Percentiles rank a stretch among this genome's conserved stretches.
Evolutionary conservation across 2,113 vertebrate genomes (phyloP).

Genomic region (Platysternon megacephalum): DNA sequence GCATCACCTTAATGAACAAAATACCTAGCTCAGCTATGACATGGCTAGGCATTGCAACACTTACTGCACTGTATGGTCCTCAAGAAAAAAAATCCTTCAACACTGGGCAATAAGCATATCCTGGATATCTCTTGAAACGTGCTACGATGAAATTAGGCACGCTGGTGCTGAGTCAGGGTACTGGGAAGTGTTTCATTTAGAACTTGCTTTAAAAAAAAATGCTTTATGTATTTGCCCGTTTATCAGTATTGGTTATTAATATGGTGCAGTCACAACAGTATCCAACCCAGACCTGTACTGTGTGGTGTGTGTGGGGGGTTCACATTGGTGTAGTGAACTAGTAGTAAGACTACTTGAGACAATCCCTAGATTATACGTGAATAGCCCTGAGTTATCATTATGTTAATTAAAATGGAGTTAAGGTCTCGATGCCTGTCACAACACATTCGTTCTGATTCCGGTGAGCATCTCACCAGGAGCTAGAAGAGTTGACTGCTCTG

Average conservation of each 20-base stretch:
- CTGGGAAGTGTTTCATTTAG: rapidly evolving
- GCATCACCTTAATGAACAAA: background rate
- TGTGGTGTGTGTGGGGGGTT: rapidly evolving
- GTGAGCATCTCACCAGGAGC: background rate
- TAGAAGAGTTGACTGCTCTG: background rate
- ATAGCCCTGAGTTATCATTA: background rate
- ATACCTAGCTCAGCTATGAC: background rate
- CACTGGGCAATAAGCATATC: background rate
- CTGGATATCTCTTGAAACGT: background rate
- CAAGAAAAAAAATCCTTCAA: background rate
- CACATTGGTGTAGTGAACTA: no score
- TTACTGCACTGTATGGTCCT: background rate
- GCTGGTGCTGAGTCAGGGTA: background rate
- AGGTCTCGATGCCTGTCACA: background rate
- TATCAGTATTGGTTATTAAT: background rate
- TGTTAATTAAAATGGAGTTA: background rate
- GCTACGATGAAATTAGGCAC: background rate
- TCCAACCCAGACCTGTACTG: background rate
- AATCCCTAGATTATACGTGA: background rate
- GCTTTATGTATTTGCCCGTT: background rate
- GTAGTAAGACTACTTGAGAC: rapidly evolving
- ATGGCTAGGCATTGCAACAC: background rate
- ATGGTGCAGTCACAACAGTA: background rate
- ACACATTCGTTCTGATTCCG: background rate
- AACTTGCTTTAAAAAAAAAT: background rate